These are phyloP conservation scores for Leguminivora glycinivorella DNA, from an alignment of 1,140 invertebrate species.

Conservation along the genomic window DNA sequence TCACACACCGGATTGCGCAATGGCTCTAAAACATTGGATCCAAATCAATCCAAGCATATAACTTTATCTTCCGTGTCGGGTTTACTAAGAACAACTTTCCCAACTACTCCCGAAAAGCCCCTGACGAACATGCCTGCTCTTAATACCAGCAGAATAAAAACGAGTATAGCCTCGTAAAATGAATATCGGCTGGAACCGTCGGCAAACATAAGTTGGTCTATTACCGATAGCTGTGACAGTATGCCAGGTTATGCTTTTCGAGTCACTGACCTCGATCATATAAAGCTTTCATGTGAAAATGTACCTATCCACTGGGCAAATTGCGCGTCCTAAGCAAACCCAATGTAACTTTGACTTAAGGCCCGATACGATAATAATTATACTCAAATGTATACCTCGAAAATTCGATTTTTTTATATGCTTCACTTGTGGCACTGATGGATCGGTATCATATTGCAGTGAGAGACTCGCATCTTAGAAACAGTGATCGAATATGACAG, in stretches of 20 bases:
- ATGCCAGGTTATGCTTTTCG: constrained; percentile 15
- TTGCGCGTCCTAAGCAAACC: background rate
- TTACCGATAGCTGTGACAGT: constrained; percentile 24
- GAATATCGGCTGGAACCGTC: background rate
- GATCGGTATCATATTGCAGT: no score
- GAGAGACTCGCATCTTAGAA: no score
- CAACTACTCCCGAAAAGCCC: background rate
- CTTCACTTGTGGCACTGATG: no score
- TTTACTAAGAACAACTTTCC: background rate
- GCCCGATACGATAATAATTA: no score
- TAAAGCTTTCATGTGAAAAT: constrained; percentile 14
- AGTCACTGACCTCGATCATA: constrained; percentile 8
- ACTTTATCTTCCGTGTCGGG: constrained; percentile 23
- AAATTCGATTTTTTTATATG: no score
- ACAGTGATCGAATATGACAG: no score
- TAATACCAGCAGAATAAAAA: background rate
- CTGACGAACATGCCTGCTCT: background rate
- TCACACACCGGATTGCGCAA: constrained; percentile 7
- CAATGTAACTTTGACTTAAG: background rate
- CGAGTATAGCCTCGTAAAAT: background rate
- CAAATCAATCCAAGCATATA: constrained; percentile 26
- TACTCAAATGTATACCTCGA: no score
- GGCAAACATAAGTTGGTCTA: constrained; percentile 6
- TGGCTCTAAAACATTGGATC: constrained; percentile 18
- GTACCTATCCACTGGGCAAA: background rate